These are phyloP conservation scores for Hypena proboscidalis DNA, from an alignment of 2,888 invertebrate genomes.

Conservation along the genomic window DNA sequence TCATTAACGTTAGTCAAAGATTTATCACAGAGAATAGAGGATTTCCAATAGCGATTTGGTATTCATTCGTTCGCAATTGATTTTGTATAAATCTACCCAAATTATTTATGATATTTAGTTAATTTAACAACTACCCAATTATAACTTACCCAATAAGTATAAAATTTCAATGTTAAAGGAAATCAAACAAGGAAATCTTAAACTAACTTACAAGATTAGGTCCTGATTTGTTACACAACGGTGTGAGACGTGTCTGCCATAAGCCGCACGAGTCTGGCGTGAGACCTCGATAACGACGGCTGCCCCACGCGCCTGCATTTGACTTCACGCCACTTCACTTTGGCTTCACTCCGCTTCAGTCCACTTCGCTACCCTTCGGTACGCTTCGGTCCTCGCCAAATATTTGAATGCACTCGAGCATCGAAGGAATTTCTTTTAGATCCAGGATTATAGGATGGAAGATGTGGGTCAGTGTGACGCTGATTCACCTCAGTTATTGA, in stretches of 20 bases:
- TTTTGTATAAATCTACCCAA: too few species aligned
- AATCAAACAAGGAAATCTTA: too few species aligned
- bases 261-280: conserved; percentile 31
- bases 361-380: conserved; percentile 28
- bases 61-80: too few species aligned
- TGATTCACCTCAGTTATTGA: conserved; percentile 9
- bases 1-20: conserved; percentile 2
- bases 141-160: too few species aligned
- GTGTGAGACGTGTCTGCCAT: conserved; percentile 12
- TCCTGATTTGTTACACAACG: conserved; percentile 7
- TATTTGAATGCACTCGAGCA: conserved; percentile 42
- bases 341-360: conserved; percentile 31
- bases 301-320: conserved; percentile 37
- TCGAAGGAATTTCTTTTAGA: conserved; percentile 28
- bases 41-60: too few species aligned
- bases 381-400: conserved; percentile 31
- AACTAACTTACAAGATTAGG: too few species aligned
- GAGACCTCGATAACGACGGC: conserved; percentile 43
- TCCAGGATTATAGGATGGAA: conserved; percentile 18
- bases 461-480: conserved; percentile 29
- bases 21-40: too few species aligned
- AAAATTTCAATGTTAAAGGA: too few species aligned
- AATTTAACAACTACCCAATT: too few species aligned
- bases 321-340: conserved; percentile 36
- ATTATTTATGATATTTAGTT: too few species aligned